Evolutionary conservation across 1,140 invertebrate species (phyloP).

Genomic region (Agrilus planipennis): DNA sequence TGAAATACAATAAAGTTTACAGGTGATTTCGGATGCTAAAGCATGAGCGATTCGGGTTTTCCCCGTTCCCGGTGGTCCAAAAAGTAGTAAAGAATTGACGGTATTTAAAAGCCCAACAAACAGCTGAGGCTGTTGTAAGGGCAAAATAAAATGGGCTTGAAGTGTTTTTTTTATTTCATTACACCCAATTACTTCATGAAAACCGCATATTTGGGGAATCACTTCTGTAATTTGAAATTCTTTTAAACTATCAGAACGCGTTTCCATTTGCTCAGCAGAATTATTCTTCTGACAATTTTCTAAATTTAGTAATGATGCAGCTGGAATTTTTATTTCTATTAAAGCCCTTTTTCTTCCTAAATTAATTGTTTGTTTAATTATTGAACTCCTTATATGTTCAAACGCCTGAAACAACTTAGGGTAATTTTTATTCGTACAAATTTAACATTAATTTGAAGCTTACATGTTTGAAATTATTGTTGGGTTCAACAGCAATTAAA

Average conservation of each 20-base stretch:
- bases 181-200: constrained; percentile 23
- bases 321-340: background rate
- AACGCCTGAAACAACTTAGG: no score
- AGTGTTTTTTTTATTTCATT: constrained; percentile 12
- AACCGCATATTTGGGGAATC: constrained; percentile 19
- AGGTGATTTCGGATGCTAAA: constrained; percentile 39
- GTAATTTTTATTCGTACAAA: no score
- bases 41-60: constrained; percentile 54
- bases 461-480: no score
- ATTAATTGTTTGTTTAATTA: background rate
- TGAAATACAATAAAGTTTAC: constrained; percentile 41
- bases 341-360: background rate
- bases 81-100: constrained; percentile 46
- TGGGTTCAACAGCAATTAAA: no score
- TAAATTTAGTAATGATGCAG: background rate
- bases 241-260: no score
- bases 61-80: constrained; percentile 59
- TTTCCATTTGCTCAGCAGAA: background rate
- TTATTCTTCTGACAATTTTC: constrained; percentile 3
- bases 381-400: background rate
- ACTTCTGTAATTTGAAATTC: no score
- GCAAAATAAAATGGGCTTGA: constrained; percentile 19
- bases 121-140: constrained; percentile 27
- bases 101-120: constrained; percentile 17
- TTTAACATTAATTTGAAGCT: no score